These are phyloP conservation scores for Mercenaria mercenaria DNA, from an alignment of 1,140 invertebrate species.

Conservation along the genomic window DNA sequence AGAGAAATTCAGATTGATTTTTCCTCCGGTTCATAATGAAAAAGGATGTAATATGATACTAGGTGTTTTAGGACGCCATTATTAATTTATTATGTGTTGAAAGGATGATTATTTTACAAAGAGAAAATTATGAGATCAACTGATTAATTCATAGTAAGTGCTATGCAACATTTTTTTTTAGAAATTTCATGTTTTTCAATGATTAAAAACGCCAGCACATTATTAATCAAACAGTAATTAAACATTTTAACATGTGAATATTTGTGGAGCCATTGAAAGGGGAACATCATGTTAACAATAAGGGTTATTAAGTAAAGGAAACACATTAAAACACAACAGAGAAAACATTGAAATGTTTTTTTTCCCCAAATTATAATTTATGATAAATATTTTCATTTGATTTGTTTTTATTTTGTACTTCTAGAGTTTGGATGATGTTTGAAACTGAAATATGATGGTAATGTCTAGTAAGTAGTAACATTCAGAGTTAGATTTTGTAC, in stretches of 20 bases:
- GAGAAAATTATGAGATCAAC: slow-evolving; percentile 23
- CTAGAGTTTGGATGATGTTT: no score
- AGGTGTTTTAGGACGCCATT: slow-evolving; percentile 39
- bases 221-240: slow-evolving; percentile 48
- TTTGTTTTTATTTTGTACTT: no score
- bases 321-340: not conserved
- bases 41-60: slow-evolving; percentile 59
- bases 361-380: not conserved
- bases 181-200: slow-evolving; percentile 19
- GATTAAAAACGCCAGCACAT: not conserved
- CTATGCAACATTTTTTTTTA: slow-evolving; percentile 18
- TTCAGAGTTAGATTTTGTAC: no score
- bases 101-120: not conserved
- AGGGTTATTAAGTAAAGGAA: slow-evolving; percentile 17
- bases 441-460: no score
- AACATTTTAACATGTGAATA: slow-evolving; percentile 42
- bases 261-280: slow-evolving; percentile 4
- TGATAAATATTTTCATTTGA: not conserved
- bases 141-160: slow-evolving; percentile 45
- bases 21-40: slow-evolving; percentile 53
- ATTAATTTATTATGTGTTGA: slow-evolving; percentile 52
- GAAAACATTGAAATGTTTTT: not conserved
- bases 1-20: slow-evolving; percentile 53
- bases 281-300: not conserved
- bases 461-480: no score